Base-by-base conservation (phyloP, 2,888 invertebrate genomes). In the Drosophila colorata region DNA sequence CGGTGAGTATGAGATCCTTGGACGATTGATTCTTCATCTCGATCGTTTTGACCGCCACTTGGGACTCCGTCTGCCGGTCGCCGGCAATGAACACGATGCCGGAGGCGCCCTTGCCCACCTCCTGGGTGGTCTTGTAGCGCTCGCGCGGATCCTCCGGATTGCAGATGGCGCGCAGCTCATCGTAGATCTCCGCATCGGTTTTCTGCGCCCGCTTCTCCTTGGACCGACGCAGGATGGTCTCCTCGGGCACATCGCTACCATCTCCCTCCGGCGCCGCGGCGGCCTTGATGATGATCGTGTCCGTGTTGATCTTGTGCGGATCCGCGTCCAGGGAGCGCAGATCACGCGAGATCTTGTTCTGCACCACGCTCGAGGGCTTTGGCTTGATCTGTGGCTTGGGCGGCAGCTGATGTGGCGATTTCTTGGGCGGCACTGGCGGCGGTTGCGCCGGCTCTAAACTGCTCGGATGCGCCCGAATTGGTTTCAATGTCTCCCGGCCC, bases 41-140 rank as follows among this genome's bases (percentile, higher is more conserved):
- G 92, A 99, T 99, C 87, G 98, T 97, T 93, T 99, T 99, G 77
- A 99, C 96, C 31, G 99, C 99, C 7, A 99, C 98, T 90, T 95
- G 95, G 28, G 95, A 94, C 57, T 94, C 94, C 51, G 94, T 95
- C 75, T 94, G 94, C 69, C 94, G 94, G 91, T 97, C 97, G n/a
- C 94, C 95, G 0, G 98, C 98, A 77, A 96, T 96, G 91, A 97
- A 97, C 23, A 98, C 98, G 73, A 96, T 96, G 52, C 98, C 98
- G 33, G 98, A 98, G 44, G 98, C 98, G 13, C 98, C 98, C 28
- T 97, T 96, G 53, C 98, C 98, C 49, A 98, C 95, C 91, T 98
- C 97, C 89, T 96, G 96, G 72, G 95, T 94, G 73, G 96, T 94
- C 74, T 95, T 95, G 91, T 98, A 98, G 74, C 96, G 95, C 20